phyloP scores from a whole-genome alignment of 2,797 vertebrate species.

The Anas capensis region DNA sequence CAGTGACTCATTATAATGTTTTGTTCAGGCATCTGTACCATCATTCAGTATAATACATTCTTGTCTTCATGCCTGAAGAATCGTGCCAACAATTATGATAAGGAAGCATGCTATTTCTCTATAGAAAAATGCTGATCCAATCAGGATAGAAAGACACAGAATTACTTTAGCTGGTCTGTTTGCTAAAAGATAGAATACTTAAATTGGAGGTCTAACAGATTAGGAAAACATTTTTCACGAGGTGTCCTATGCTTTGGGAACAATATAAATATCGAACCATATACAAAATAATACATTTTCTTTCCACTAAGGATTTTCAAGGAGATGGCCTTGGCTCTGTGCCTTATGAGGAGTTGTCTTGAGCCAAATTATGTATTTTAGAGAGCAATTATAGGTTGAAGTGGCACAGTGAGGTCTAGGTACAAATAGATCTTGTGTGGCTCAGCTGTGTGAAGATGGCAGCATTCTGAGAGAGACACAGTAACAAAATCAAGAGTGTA shows the following conservation, averaged over 20 bases:
- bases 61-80: conserved; percentile 21
- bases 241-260: not conserved
- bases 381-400: not conserved
- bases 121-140: not conserved
- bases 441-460: not conserved
- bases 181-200: not conserved
- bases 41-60: not conserved
- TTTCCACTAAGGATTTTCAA: not conserved
- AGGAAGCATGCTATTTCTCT: not conserved
- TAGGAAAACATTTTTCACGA: not conserved
- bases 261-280: not conserved
- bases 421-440: not conserved
- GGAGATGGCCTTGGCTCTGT: not conserved
- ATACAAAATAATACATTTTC: not conserved
- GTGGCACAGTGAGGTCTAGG: not conserved
- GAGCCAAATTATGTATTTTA: not conserved
- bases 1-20: conserved; percentile 2
- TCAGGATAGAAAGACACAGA: not conserved
- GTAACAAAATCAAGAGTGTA: not conserved
- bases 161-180: not conserved
- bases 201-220: not conserved
- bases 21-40: not conserved
- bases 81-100: not conserved
- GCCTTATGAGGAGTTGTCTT: not conserved
- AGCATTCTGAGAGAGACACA: rapidly evolving